A percentile compares a stretch with the other conserved stretches of the same genome.
Evolutionary conservation across 2,888 invertebrate species (phyloP).

Genomic region (Cephus rjabovi): DNA sequence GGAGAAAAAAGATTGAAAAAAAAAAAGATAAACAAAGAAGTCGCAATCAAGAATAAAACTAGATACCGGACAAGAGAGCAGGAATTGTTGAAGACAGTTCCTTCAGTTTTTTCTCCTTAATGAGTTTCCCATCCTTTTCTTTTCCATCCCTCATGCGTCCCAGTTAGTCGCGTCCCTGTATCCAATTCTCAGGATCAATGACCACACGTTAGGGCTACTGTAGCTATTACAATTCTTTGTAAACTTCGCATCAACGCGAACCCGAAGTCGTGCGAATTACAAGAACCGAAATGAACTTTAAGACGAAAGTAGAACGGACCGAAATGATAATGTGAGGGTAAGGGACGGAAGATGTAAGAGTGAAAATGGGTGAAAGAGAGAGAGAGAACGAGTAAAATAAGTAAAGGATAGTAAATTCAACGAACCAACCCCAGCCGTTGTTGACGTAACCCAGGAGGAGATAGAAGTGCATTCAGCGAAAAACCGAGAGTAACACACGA

Average conservation of each 20-base stretch:
- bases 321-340: neutral
- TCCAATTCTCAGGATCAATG: neutral
- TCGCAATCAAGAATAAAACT: neutral
- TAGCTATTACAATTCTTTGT: neutral
- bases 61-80: neutral
- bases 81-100: neutral
- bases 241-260: neutral
- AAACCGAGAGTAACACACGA: conserved; percentile 43
- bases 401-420: neutral
- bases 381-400: neutral
- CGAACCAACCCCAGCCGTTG: neutral
- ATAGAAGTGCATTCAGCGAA: conserved; percentile 40
- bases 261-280: neutral
- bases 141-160: conserved; percentile 3
- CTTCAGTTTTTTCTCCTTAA: conserved; percentile 18
- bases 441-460: conserved; percentile 4
- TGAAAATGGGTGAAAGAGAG: neutral
- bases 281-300: neutral
- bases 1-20: neutral
- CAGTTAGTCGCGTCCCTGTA: neutral
- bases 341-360: neutral
- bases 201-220: neutral
- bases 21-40: neutral
- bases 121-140: conserved; percentile 14
- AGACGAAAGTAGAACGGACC: neutral